Evolutionary conservation across 2,113 vertebrate genomes (phyloP).

Genomic region (Archilochus colubris): DNA sequence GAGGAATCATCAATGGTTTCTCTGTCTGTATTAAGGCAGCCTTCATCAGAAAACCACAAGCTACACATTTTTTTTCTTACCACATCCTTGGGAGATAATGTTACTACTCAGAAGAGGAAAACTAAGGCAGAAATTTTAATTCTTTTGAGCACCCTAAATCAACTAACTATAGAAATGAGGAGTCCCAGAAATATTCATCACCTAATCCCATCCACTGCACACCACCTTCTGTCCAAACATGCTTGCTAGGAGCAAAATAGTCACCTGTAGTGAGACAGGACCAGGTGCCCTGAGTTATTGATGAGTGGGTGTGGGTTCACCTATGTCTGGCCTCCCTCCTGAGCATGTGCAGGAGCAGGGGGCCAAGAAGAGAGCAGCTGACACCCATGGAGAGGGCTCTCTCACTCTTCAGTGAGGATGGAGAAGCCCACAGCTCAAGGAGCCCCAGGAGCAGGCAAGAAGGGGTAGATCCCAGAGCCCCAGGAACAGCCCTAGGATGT

Average conservation of each 20-base stretch:
- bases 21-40: neutral
- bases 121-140: neutral
- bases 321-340: too few species aligned
- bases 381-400: too few species aligned
- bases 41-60: slow-evolving; percentile 15
- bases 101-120: neutral
- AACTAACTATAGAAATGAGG: neutral
- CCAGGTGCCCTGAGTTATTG: too few species aligned
- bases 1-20: neutral
- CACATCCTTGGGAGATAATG: neutral
- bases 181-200: neutral
- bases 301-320: too few species aligned
- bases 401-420: too few species aligned
- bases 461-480: too few species aligned
- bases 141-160: neutral
- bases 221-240: rapidly evolving
- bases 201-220: neutral
- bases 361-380: too few species aligned
- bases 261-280: too few species aligned
- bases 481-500: too few species aligned
- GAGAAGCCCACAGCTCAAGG: too few species aligned
- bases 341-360: too few species aligned
- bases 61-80: neutral
- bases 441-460: too few species aligned
- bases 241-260: neutral